These are phyloP conservation scores for Girardinichthys multiradiatus DNA, from an alignment of 2,113 vertebrate genomes.

Conservation along the genomic window DNA sequence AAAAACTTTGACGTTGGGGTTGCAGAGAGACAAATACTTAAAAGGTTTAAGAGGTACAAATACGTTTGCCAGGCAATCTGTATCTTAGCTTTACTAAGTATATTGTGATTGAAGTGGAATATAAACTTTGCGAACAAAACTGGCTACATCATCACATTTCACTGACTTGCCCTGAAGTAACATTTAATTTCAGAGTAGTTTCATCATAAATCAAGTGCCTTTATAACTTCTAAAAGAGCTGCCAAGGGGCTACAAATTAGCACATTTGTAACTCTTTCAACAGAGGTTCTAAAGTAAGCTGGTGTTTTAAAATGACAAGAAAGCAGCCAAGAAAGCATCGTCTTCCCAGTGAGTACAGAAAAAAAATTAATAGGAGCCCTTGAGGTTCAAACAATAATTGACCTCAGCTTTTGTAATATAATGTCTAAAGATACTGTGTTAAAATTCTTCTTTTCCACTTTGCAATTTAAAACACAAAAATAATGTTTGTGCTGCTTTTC, in stretches of 20 bases:
- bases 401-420: constrained; percentile 39
- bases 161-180: constrained; percentile 28
- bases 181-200: constrained; percentile 66
- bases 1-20: not conserved
- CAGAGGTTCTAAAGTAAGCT: constrained; percentile 56
- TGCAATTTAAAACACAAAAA: not conserved
- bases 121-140: constrained; percentile 42
- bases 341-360: constrained; percentile 31
- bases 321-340: constrained; percentile 25
- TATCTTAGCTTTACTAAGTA: not conserved
- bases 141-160: constrained; percentile 52
- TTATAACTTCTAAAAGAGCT: constrained; percentile 55
- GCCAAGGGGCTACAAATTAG: constrained; percentile 54
- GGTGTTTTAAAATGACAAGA: constrained; percentile 49
- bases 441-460: constrained; percentile 9
- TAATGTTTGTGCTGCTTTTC: not conserved
- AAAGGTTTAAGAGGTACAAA: not conserved
- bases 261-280: constrained; percentile 68
- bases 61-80: not conserved
- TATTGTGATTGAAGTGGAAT: constrained; percentile 13
- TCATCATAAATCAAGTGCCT: constrained; percentile 64
- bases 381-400: constrained; percentile 42
- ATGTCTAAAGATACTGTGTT: constrained; percentile 32
- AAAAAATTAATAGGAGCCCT: constrained; percentile 38
- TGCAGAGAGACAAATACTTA: not conserved